Evolutionary conservation across 2,113 vertebrate genomes (phyloP).

Genomic region (Paramisgurnus dabryanus): DNA sequence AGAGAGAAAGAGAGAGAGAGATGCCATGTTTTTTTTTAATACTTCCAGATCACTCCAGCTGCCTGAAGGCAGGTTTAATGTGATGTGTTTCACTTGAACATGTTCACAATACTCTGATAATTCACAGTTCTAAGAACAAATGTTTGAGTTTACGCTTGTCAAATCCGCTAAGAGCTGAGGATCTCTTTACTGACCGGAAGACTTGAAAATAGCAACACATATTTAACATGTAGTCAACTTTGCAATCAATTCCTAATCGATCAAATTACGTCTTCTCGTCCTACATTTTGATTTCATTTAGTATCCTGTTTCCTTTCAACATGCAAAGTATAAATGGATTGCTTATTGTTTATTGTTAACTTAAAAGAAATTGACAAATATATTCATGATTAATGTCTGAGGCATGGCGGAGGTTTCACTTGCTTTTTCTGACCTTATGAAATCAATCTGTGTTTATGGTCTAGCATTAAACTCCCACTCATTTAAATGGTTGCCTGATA

Average conservation of each 20-base stretch:
- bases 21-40: slow-evolving; percentile 52
- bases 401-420: slow-evolving; percentile 6
- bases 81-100: not conserved
- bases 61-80: slow-evolving; percentile 18
- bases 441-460: slow-evolving; percentile 2
- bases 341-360: no score
- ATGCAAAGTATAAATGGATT: no score
- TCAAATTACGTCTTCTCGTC: no score
- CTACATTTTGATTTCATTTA: no score
- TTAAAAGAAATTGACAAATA: not conserved
- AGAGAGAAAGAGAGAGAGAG: slow-evolving; percentile 28
- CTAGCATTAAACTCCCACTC: not conserved
- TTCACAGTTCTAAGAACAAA: slow-evolving; percentile 26
- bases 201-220: not conserved
- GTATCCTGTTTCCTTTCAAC: no score
- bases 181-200: not conserved
- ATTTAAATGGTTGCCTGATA: slow-evolving; percentile 1
- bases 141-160: slow-evolving; percentile 2
- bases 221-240: not conserved
- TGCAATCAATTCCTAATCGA: no score
- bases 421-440: not conserved
- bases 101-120: slow-evolving; percentile 20
- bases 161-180: not conserved
- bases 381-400: not conserved
- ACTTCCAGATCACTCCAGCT: not conserved